Evolutionary conservation across 2,888 invertebrate genomes (phyloP), one percentile per base, ranked within the genome.

Genomic region (Callyntrura guangdongensis): DNA sequence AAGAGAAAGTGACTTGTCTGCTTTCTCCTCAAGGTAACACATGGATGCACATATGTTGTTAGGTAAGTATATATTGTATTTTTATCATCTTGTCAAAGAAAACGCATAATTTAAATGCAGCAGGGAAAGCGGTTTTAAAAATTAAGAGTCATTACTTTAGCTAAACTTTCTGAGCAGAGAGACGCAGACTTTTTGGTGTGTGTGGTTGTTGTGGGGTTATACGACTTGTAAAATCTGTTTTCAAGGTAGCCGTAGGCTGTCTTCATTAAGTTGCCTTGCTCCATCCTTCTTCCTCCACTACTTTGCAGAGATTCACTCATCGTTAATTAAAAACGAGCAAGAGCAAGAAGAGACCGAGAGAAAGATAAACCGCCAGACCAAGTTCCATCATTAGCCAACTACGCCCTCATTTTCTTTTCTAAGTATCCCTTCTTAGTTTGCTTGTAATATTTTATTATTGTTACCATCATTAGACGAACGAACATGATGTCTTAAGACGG

Each of bases 81-180:
- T 27, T 27, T 27, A 14, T 25, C 67, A 67, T 67, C 22, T 53
- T 53, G 64, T 59, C 59, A 59, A 2, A 11, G 53, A 53, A 14
- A 56, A n/a, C 56, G 14, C 56, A 5, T n/a, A 17, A 56, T 53
- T 53, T 53, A 9, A 53, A 53, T 53, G 53, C 12, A 53, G 12
- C n/a, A n/a, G n/a, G 11, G 20, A 2, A 61, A 9, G 61, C 20
- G 9, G 17, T 1, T 61, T 61, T 53, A 61, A 61, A 61, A 72
- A 72, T 72, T 72, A 72, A 72, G 72, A 72, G 11, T 72, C 45
- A 72, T 69, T 67, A 25, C 67, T 36, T 36, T 36, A 36, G 36
- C 36, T 4, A 36, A 36, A 36, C 36, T 53, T 53, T 53, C n/a
- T 9, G 53, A 2, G 20, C 12, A 11, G 12, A 69, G 3, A 11